A percentile compares a stretch with the other conserved stretches of the same genome.
Evolutionary conservation across 2,888 invertebrate species (phyloP).

Genomic region (Zygothrica quintamaculata): DNA sequence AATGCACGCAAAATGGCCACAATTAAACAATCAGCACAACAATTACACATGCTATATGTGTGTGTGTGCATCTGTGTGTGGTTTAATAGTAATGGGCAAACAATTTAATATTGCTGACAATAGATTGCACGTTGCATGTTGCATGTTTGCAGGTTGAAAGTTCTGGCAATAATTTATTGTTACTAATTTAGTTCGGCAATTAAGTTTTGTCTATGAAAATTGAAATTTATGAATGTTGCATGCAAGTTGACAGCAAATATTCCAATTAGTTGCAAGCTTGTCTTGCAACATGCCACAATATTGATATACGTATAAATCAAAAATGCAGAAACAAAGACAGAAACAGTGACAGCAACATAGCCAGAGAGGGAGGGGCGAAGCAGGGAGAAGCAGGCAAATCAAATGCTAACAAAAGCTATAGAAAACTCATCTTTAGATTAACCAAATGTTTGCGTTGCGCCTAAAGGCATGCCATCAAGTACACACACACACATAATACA

Average conservation of each 20-base stretch:
- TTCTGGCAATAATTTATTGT: conserved; percentile 74
- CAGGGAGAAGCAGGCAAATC: conserved; percentile 1
- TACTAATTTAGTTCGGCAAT: conserved; percentile 56
- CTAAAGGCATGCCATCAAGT: conserved; percentile 19
- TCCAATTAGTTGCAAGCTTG: conserved; percentile 45
- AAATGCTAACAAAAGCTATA: conserved; percentile 19
- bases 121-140: conserved; percentile 47
- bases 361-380: background rate
- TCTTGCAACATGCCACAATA: conserved; percentile 21
- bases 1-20: conserved; percentile 77
- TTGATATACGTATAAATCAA: background rate
- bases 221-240: conserved; percentile 48
- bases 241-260: conserved; percentile 40
- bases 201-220: conserved; percentile 60
- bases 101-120: conserved; percentile 75
- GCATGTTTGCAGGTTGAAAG: conserved; percentile 60
- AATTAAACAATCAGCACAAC: conserved; percentile 79
- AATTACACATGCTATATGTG: conserved; percentile 58
- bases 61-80: conserved; percentile 16
- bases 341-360: background rate
- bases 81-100: conserved; percentile 51
- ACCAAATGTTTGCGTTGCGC: conserved; percentile 63
- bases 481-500: conserved; percentile 12
- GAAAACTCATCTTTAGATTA: conserved; percentile 59
- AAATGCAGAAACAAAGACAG: background rate